Evolutionary conservation across 2,797 vertebrate genomes (phyloP), one percentile per base, ranked within the genome.

Genomic region (Apogon hyalosoma): DNA sequence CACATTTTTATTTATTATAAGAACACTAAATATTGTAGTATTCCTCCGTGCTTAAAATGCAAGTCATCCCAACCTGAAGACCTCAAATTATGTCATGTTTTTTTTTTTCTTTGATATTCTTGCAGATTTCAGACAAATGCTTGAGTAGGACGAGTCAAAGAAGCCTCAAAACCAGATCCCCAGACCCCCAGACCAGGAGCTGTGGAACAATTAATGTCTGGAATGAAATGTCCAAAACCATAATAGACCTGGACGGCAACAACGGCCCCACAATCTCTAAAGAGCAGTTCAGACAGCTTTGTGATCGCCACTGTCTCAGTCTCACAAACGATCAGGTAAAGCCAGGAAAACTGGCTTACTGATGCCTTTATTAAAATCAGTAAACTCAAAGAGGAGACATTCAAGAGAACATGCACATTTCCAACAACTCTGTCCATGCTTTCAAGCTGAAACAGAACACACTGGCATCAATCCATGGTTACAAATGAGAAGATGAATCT

Each of bases 291-390:
- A 88, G 88, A 62, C 66, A 71, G 43, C 33, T 94, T n/a, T 90
- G 87, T 65, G 89, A 86, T 11, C 62, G 3, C 14, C 69, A 91
- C 3, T 75, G 94, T 67, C 87, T 89, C 69, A 73, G 61, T 46
- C 88, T 95, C 59, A 93, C 91, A 0, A 87, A 94, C 2, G 77
- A 94, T n/a, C 93, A 95, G 82, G 94, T 94, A 82, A 86, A 57
- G 40, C 28, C 15, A 60, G 28, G 50, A 39, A 59, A 78, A 3
- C 0, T 9, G 15, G 24, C 43, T 58, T 16, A 8, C 11, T 19
- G 1, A 48, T 21, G 19, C 53, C 54, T 18, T 19, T 24, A 48
- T 68, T 69, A 24, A n/a, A 19, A 11, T 66, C 41, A 45, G 42
- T 47, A 28, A 40, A 67, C 57, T 69, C 39, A 59, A 56, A 71